Conservation (phyloP, 1,140 invertebrate genomes). For the Diploscapter pachys region DNA sequence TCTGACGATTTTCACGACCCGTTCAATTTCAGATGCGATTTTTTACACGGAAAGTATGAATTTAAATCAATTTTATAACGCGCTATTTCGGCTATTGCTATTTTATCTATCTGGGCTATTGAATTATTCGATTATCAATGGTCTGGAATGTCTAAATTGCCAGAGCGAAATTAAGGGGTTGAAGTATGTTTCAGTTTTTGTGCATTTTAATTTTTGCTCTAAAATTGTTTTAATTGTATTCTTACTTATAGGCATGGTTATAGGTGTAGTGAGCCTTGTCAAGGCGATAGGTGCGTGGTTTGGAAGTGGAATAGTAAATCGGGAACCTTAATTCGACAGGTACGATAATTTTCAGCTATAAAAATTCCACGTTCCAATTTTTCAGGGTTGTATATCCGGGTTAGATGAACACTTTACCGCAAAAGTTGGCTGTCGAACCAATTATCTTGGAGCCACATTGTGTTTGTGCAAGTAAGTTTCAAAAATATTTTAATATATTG, state of each 20-base stretch:
- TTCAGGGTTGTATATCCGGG: conserved; percentile 22
- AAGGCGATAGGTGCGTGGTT: conserved; percentile 19
- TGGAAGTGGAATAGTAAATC: conserved; percentile 29
- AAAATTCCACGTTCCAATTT: not conserved
- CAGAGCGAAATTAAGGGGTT: too few species aligned
- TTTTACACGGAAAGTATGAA: too few species aligned
- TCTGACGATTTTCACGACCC: too few species aligned
- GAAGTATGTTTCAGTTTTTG: too few species aligned
- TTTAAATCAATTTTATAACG: too few species aligned
- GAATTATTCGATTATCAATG: too few species aligned
- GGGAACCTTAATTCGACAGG: conserved; percentile 25
- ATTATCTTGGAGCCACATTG: conserved; percentile 24
- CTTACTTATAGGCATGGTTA: not conserved
- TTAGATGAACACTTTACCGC: conserved; percentile 26
- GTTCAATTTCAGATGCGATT: too few species aligned
- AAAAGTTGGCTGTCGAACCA: conserved; percentile 29
- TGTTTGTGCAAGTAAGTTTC: conserved; percentile 29
- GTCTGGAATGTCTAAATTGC: too few species aligned
- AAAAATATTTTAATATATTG: not conserved
- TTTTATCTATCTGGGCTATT: too few species aligned
- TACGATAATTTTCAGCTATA: conserved; percentile 1
- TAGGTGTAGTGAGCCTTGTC: conserved; percentile 16
- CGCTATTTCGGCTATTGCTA: too few species aligned
- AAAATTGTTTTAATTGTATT: too few species aligned
- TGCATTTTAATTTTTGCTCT: too few species aligned